These are phyloP conservation scores for Latrodectus elegans DNA, from an alignment of 2,888 invertebrate genomes.

Conservation along the genomic window DNA sequence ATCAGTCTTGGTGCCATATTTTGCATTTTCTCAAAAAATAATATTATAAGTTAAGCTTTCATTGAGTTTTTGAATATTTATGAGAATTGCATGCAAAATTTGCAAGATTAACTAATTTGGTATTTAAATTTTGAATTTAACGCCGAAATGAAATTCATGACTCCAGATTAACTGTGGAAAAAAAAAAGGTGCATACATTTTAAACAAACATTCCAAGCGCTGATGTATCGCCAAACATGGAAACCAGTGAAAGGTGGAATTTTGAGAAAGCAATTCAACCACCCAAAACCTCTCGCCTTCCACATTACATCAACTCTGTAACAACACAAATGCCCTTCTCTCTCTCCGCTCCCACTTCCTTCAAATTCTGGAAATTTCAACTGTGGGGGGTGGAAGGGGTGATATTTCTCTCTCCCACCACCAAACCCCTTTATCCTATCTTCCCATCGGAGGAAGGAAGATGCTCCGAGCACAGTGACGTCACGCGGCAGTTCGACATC, in stretches of 20 bases:
- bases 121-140: too few relatives aligned
- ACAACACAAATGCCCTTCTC: conserved; percentile 46
- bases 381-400: neutral
- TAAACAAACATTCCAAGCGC: neutral
- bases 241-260: conserved; percentile 23
- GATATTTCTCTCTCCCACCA: neutral
- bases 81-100: too few relatives aligned
- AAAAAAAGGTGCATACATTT: neutral
- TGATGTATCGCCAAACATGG: conserved; percentile 48
- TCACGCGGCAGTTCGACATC: conserved; percentile 60
- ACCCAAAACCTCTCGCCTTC: conserved; percentile 40
- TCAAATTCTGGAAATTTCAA: conserved; percentile 40
- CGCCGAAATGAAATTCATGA: too few relatives aligned
- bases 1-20: too few relatives aligned
- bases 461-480: conserved; percentile 59
- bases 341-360: conserved; percentile 23
- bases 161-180: too few relatives aligned
- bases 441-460: conserved; percentile 38
- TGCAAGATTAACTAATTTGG: too few relatives aligned
- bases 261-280: conserved; percentile 62
- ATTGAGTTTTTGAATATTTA: too few relatives aligned
- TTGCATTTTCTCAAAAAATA: too few relatives aligned
- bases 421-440: conserved; percentile 27
- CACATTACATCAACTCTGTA: conserved; percentile 62
- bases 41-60: too few relatives aligned